These are phyloP conservation scores for Phaetusa simplex DNA, from an alignment of 2,113 vertebrate genomes.

Conservation along the genomic window DNA sequence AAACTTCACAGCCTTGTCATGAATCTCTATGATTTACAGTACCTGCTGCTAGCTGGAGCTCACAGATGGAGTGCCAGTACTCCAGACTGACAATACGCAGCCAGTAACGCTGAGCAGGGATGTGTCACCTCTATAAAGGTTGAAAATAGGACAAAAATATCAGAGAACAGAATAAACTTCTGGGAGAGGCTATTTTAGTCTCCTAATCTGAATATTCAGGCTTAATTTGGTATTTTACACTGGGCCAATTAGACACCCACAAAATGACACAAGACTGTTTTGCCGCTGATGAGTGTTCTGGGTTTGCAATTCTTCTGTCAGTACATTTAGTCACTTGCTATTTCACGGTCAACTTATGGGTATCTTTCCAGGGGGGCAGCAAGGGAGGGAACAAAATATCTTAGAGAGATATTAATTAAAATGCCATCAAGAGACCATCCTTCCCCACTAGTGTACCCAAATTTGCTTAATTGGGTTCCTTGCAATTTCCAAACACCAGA, in stretches of 20 bases:
- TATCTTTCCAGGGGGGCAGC: not conserved
- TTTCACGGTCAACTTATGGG: not conserved
- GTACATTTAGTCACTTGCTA: not conserved
- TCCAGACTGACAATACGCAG: conserved; percentile 65
- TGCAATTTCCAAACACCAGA: not conserved
- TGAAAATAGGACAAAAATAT: conserved; percentile 68
- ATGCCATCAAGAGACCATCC: not conserved
- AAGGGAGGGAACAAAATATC: not conserved
- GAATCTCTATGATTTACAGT: conserved; percentile 69
- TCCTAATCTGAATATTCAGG: conserved; percentile 14
- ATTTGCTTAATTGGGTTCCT: not conserved
- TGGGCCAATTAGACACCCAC: conserved; percentile 19
- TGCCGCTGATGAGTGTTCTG: not conserved
- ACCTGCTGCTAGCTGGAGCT: conserved; percentile 67
- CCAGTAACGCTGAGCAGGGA: conserved; percentile 39
- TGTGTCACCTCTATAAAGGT: conserved; percentile 67
- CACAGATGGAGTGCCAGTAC: conserved; percentile 66
- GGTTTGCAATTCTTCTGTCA: not conserved
- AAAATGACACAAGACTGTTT: conserved; percentile 24
- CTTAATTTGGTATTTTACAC: conserved; percentile 51
- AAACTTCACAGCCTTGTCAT: conserved; percentile 60
- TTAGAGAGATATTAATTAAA: not conserved
- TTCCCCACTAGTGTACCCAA: not conserved
- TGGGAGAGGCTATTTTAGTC: conserved; percentile 39
- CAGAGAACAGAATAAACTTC: conserved; percentile 55